These are phyloP conservation scores for Clusia tigrina DNA, from an alignment of 2,888 invertebrate species.

Conservation along the genomic window DNA sequence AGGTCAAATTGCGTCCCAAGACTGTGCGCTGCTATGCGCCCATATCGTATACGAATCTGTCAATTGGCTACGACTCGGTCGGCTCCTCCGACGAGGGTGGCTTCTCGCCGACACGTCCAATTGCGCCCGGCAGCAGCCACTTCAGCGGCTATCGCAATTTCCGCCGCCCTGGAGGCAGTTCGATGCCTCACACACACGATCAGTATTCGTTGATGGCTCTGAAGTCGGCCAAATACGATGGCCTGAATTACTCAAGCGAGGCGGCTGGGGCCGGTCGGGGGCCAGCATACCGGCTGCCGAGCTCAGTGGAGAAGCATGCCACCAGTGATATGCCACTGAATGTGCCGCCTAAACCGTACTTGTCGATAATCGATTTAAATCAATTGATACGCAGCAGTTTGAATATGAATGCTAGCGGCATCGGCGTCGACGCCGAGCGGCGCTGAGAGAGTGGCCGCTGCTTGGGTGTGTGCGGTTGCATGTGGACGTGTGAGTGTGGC, in stretches of 20 bases:
- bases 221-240: constrained; percentile 52
- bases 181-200: constrained; percentile 45
- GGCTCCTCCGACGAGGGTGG: constrained; percentile 66
- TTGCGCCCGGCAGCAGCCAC: constrained; percentile 54
- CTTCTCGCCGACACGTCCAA: constrained; percentile 56
- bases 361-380: constrained; percentile 78
- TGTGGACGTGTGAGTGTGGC: no score
- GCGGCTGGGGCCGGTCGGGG: constrained; percentile 25
- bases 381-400: constrained; percentile 72
- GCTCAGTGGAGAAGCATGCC: constrained; percentile 28
- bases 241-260: constrained; percentile 46
- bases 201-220: constrained; percentile 58
- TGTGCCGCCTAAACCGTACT: constrained; percentile 69
- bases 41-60: constrained; percentile 67
- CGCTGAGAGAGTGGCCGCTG: constrained; percentile 13
- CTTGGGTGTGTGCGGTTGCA: no score
- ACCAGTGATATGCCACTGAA: constrained; percentile 53
- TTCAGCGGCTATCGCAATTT: constrained; percentile 56
- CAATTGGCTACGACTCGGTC: constrained; percentile 67
- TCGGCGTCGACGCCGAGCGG: constrained; percentile 34
- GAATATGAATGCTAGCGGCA: constrained; percentile 58
- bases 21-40: constrained; percentile 67
- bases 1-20: constrained; percentile 64
- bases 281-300: constrained; percentile 27
- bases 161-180: constrained; percentile 43